Evolutionary conservation across 2,797 vertebrate genomes (phyloP).

Genomic region (Mormyrops boulengeri): DNA sequence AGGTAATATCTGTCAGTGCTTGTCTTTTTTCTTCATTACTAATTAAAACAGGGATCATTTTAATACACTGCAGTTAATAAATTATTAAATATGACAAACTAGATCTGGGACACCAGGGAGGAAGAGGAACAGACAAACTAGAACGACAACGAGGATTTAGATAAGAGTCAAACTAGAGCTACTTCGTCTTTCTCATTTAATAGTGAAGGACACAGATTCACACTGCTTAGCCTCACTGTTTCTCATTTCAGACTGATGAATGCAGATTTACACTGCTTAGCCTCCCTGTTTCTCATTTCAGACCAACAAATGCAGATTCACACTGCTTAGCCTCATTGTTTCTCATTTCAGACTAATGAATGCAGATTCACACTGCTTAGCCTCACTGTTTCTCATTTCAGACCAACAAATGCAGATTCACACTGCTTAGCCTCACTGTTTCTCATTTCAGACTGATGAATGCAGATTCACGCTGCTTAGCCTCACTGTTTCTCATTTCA

Average conservation of each 20-base stretch:
- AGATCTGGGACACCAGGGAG: neutral
- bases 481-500: neutral
- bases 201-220: neutral
- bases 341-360: neutral
- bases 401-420: neutral
- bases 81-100: constrained; percentile 6
- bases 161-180: neutral
- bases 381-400: neutral
- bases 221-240: neutral
- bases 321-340: neutral
- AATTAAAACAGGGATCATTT: constrained; percentile 7
- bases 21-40: neutral
- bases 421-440: neutral
- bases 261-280: neutral
- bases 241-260: neutral
- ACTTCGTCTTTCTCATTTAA: neutral
- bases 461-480: neutral
- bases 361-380: neutral
- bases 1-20: neutral
- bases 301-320: neutral
- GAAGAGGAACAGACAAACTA: neutral
- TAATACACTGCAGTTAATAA: neutral
- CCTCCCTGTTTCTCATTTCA: neutral
- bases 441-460: neutral
- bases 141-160: neutral